phyloP scores from a whole-genome alignment of 2,797 vertebrate genomes.

The Labeo calbasu region DNA sequence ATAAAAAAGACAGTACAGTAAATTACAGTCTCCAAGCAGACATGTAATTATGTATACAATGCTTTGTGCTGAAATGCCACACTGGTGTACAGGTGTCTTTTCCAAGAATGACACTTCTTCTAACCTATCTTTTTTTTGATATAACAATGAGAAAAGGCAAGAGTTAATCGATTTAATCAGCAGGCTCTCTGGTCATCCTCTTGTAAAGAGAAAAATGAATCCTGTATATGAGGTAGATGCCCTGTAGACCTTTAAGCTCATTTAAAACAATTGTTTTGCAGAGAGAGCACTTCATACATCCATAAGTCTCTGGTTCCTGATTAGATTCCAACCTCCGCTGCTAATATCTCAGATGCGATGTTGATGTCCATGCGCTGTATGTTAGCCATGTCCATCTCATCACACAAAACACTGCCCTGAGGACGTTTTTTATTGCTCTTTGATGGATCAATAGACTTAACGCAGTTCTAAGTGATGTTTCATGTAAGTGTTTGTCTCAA shows the following conservation, averaged over 20 bases:
- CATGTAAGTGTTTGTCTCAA: neutral
- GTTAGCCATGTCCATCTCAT: conserved; percentile 2
- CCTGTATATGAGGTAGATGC: neutral
- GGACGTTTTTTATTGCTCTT: neutral
- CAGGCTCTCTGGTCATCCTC: neutral
- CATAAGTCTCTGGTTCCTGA: conserved; percentile 11
- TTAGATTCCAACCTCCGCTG: conserved; percentile 20
- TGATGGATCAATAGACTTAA: neutral
- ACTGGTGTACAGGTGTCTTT: neutral
- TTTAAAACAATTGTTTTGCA: conserved; percentile 35
- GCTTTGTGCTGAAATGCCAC: conserved; percentile 16
- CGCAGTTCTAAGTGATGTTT: neutral
- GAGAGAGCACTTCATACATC: conserved; percentile 17
- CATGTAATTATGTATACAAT: conserved; percentile 34
- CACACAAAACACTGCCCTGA: neutral
- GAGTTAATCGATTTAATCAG: neutral
- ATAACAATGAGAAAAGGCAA: neutral
- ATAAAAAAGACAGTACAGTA: neutral
- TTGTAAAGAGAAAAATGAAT: conserved; percentile 10
- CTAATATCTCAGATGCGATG: conserved; percentile 7
- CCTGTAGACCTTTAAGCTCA: conserved; percentile 10
- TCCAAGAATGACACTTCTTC: neutral
- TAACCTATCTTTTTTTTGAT: neutral
- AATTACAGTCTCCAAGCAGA: conserved; percentile 42
- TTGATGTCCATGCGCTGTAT: neutral